These are phyloP conservation scores for Stictonetta naevosa DNA, from an alignment of 2,113 vertebrate species.

Conservation along the genomic window DNA sequence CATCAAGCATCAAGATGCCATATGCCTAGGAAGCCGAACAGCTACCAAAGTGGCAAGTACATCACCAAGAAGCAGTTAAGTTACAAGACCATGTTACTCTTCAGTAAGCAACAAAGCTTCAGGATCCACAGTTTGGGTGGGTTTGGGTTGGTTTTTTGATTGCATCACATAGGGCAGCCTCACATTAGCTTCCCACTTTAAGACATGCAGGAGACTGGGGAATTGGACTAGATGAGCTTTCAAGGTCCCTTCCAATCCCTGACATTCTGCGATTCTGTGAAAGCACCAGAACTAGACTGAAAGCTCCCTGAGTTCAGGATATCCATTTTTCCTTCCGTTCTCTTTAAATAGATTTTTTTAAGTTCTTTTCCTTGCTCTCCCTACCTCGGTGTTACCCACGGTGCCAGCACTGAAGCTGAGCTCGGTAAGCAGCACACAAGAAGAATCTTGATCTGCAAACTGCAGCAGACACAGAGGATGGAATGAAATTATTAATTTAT, in stretches of 20 bases:
- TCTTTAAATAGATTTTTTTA: not conserved
- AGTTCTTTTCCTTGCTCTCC: not conserved
- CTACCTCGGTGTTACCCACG: fast-evolving
- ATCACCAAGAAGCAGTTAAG: not conserved
- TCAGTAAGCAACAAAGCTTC: not conserved
- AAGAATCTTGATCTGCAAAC: not conserved
- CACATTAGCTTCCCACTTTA: not conserved
- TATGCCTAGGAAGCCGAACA: not conserved
- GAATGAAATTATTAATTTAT: not conserved
- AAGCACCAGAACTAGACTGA: not conserved
- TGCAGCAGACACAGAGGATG: not conserved
- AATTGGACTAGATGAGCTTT: too few relatives aligned
- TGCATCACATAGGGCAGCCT: not conserved
- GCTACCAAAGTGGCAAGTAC: not conserved
- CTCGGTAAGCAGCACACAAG: not conserved
- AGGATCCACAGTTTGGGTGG: not conserved
- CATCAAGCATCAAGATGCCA: not conserved
- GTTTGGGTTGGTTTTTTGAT: too few relatives aligned
- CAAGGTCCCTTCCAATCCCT: too few relatives aligned
- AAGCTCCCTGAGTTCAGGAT: not conserved
- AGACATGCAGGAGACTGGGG: not conserved
- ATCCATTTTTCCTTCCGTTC: not conserved
- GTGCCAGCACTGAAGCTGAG: not conserved
- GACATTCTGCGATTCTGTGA: too few relatives aligned
- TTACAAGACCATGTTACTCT: fast-evolving